phyloP scores from a whole-genome alignment of 2,113 vertebrate genomes.

The Hemiscyllium ocellatum region DNA sequence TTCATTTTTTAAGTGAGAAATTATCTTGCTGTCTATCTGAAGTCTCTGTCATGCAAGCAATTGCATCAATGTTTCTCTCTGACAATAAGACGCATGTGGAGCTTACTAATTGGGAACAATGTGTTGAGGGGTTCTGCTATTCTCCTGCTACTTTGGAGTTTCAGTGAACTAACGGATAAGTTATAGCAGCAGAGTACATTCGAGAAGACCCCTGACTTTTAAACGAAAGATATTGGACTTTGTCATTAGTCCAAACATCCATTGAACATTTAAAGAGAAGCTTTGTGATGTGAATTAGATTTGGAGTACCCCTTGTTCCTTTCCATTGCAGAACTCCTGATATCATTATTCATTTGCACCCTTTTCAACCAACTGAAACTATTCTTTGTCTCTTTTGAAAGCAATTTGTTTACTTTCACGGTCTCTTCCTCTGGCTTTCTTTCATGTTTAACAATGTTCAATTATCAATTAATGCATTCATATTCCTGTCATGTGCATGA shows the following conservation, averaged over 20 bases:
- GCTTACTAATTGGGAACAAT: background rate
- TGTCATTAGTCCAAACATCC: background rate
- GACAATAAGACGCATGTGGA: background rate
- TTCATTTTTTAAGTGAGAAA: too few relatives aligned
- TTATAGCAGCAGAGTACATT: background rate
- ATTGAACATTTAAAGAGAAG: background rate
- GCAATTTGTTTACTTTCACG: background rate
- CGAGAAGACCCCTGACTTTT: background rate
- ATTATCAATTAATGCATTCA: background rate
- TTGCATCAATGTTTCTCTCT: too few relatives aligned
- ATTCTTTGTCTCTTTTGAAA: background rate
- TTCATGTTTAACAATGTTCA: background rate
- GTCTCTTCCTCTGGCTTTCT: background rate
- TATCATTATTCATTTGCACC: background rate
- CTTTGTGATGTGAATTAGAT: background rate
- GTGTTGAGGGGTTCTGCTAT: background rate
- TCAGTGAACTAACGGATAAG: background rate
- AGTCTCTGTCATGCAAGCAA: too few relatives aligned
- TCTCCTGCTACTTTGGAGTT: background rate
- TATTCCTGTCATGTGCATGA: background rate
- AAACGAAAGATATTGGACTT: background rate
- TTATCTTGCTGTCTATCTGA: too few relatives aligned
- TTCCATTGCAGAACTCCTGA: background rate
- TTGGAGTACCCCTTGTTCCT: background rate
- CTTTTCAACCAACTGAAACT: background rate